Evolutionary conservation across 2,888 invertebrate species (phyloP).

Genomic region (Machimus rusticus): DNA sequence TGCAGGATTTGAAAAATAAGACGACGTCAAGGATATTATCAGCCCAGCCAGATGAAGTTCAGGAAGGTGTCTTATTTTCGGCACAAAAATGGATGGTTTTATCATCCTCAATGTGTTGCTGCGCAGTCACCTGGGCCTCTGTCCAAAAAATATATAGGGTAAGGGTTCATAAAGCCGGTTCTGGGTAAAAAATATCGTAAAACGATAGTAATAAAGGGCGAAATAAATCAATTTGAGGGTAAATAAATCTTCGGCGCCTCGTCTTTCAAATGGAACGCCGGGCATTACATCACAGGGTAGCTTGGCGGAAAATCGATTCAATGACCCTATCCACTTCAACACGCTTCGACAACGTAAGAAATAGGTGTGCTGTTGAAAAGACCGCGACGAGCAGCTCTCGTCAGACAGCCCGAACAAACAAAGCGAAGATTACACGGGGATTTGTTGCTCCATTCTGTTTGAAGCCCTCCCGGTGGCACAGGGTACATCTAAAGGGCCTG

Average conservation of each 20-base stretch:
- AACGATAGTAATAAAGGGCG: background rate
- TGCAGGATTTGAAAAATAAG: background rate
- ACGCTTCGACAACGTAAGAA: background rate
- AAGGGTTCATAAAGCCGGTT: background rate
- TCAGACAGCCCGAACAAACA: background rate
- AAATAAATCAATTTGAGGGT: slow-evolving; percentile 7
- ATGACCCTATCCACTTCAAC: background rate
- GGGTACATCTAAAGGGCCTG: background rate
- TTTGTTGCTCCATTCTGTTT: background rate
- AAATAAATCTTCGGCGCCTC: background rate
- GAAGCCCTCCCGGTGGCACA: background rate
- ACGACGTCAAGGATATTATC: background rate
- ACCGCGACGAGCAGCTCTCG: background rate
- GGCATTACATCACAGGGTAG: background rate
- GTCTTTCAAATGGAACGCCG: background rate
- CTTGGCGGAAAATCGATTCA: background rate
- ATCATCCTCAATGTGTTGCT: background rate
- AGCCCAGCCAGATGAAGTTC: background rate
- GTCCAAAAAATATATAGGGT: background rate
- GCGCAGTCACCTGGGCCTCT: background rate
- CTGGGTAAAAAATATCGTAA: background rate
- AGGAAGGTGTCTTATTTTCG: background rate
- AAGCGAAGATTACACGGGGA: background rate
- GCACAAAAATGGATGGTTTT: background rate
- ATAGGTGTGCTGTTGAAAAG: background rate